Evolutionary conservation across 2,113 vertebrate genomes (phyloP).

Genomic region (Alligator sinensis): DNA sequence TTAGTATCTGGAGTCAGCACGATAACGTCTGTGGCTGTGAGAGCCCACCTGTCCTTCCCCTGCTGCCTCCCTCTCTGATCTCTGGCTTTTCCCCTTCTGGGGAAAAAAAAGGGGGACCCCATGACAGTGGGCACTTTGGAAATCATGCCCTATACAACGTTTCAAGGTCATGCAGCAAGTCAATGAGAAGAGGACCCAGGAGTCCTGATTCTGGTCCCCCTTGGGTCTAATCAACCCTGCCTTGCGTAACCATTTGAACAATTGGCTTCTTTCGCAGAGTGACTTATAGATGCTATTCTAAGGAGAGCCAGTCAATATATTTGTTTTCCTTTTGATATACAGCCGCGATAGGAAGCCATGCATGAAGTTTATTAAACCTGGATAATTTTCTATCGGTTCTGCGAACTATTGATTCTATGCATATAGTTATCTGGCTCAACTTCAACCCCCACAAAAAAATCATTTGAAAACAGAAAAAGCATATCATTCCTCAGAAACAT

Average conservation of each 20-base stretch:
- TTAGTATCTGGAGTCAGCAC: too few species aligned
- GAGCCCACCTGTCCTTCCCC: too few species aligned
- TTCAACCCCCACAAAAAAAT: slow-evolving; percentile 22
- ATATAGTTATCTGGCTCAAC: slow-evolving; percentile 35
- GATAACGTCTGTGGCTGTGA: too few species aligned
- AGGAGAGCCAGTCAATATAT: slow-evolving; percentile 65
- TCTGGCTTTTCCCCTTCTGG: too few species aligned
- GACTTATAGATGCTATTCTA: slow-evolving; percentile 56
- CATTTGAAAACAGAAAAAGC: slow-evolving; percentile 7
- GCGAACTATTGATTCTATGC: slow-evolving; percentile 51
- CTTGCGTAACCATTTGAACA: slow-evolving; percentile 23
- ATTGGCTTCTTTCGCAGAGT: slow-evolving; percentile 50
- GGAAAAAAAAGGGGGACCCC: too few species aligned
- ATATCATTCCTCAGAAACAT: slow-evolving; percentile 26
- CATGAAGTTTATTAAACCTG: slow-evolving; percentile 71
- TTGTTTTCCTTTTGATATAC: slow-evolving; percentile 70
- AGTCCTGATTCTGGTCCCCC: background rate
- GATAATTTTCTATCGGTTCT: slow-evolving; percentile 73
- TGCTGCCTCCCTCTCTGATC: too few species aligned
- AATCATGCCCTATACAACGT: background rate
- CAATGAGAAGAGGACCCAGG: background rate
- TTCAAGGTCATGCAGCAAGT: slow-evolving; percentile 36
- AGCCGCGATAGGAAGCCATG: slow-evolving; percentile 59
- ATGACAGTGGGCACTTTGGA: background rate
- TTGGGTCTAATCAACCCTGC: background rate